phyloP scores from a whole-genome alignment of 2,113 vertebrate species.

The Pterocles burchelli region DNA sequence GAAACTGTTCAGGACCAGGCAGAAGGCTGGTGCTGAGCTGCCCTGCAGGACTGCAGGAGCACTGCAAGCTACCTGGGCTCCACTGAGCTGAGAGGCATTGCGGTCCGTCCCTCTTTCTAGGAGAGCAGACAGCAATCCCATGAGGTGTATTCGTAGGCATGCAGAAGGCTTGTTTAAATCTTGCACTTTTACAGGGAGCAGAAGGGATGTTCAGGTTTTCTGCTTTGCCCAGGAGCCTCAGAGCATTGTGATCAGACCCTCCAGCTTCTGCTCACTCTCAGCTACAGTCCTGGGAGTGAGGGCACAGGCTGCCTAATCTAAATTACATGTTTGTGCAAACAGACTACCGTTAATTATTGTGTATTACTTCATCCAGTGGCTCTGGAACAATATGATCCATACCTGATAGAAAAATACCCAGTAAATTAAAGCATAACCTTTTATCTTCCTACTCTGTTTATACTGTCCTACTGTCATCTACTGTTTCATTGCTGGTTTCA shows the following conservation, averaged over 20 bases:
- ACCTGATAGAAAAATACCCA: neutral
- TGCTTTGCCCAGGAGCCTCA: neutral
- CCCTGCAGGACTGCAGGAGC: too few species aligned
- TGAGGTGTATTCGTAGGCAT: fast-evolving
- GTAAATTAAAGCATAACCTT: neutral
- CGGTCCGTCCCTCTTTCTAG: neutral
- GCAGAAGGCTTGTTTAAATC: neutral
- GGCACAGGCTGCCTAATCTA: neutral
- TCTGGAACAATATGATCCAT: neutral
- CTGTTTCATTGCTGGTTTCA: neutral
- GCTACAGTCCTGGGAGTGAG: neutral
- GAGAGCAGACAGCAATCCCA: fast-evolving
- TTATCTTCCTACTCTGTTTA: neutral
- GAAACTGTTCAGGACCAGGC: fast-evolving
- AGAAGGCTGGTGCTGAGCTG: neutral
- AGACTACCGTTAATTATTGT: neutral
- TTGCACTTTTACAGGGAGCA: neutral
- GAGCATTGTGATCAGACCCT: neutral
- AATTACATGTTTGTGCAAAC: neutral
- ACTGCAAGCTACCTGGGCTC: too few species aligned
- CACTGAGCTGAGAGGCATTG: neutral
- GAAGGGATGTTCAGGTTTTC: neutral
- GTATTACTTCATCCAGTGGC: neutral
- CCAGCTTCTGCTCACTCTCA: neutral
- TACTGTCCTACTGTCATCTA: neutral